Evolutionary conservation across 2,797 vertebrate genomes (phyloP).

Genomic region (Helostoma temminkii): DNA sequence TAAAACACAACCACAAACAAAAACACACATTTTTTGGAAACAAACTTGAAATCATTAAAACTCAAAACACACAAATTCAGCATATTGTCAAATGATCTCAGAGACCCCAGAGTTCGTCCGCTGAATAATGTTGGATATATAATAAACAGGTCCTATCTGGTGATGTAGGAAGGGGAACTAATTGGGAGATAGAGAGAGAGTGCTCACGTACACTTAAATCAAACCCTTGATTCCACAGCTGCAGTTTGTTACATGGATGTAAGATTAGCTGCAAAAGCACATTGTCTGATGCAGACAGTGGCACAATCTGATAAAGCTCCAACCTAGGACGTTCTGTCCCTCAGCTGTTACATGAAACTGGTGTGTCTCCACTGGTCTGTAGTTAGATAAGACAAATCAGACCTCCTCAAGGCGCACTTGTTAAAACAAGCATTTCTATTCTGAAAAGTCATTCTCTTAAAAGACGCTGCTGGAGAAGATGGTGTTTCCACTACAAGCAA

Average conservation of each 20-base stretch:
- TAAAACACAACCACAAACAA: too few species aligned
- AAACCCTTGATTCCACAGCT: neutral
- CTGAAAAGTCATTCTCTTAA: neutral
- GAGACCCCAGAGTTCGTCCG: too few species aligned
- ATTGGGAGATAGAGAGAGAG: too few species aligned
- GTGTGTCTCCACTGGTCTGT: neutral
- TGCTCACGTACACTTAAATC: neutral
- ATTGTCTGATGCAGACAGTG: neutral
- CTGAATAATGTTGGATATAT: too few species aligned
- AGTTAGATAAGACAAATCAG: constrained; percentile 25
- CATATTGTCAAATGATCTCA: too few species aligned
- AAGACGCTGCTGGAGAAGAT: neutral
- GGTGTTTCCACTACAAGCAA: neutral
- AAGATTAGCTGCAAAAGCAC: neutral
- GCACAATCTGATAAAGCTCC: constrained; percentile 2
- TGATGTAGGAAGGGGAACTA: too few species aligned
- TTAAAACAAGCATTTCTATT: neutral
- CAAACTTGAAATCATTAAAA: too few species aligned
- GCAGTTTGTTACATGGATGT: constrained; percentile 2
- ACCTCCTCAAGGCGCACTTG: constrained; percentile 12
- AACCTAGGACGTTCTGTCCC: neutral
- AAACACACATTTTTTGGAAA: too few species aligned
- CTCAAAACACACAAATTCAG: too few species aligned
- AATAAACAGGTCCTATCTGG: too few species aligned
- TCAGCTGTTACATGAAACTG: neutral